phyloP scores from a whole-genome alignment of 2,113 vertebrate genomes.

The Tretioscincus oriximinensis region DNA sequence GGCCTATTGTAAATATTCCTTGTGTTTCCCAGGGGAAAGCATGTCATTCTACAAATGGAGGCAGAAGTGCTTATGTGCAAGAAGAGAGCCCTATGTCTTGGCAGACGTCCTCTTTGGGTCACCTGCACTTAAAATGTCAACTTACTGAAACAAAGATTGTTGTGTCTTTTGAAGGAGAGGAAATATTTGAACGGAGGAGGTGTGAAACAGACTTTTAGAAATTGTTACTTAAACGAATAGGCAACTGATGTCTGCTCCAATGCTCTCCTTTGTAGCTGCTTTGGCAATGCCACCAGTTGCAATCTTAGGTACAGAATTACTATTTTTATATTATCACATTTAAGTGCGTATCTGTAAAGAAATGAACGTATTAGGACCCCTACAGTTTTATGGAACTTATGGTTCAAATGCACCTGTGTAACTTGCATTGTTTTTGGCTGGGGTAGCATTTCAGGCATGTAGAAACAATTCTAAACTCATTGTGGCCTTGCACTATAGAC shows the following conservation, averaged over 20 bases:
- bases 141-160: not conserved
- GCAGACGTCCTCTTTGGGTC: not conserved
- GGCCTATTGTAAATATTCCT: not conserved
- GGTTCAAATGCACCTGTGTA: too few relatives aligned
- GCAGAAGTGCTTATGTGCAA: not conserved
- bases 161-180: not conserved
- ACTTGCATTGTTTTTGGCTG: too few relatives aligned
- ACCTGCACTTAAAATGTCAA: not conserved
- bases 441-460: not conserved
- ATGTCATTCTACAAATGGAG: not conserved
- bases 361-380: too few relatives aligned
- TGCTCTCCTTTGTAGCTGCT: not conserved
- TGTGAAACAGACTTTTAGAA: not conserved
- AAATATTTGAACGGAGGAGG: not conserved
- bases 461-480: not conserved
- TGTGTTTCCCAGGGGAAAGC: not conserved
- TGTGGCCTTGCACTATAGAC: not conserved
- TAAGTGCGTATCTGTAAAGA: too few relatives aligned
- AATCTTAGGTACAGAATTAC: too few relatives aligned
- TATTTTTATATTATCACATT: too few relatives aligned
- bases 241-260: not conserved
- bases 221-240: not conserved
- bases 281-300: not conserved
- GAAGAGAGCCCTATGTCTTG: not conserved
- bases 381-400: too few relatives aligned